A percentile compares a stretch with the other conserved stretches of the same genome.
phyloP scores from a whole-genome alignment of 92 coral and sea anemone genomes.

The Palythoa heliodiscus region DNA sequence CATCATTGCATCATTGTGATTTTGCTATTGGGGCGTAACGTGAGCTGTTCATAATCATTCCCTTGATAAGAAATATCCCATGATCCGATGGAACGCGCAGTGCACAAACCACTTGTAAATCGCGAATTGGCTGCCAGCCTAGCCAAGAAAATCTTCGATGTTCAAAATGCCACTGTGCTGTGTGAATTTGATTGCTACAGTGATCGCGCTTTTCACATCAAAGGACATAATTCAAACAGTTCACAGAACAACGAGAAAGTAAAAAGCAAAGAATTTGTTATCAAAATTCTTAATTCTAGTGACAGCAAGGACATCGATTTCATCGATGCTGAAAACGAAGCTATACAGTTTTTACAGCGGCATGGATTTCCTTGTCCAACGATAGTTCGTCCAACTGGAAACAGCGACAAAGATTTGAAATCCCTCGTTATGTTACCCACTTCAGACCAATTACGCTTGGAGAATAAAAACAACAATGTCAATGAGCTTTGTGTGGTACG shows the following conservation, averaged over 20 bases:
- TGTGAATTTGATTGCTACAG: slow-evolving; percentile 26
- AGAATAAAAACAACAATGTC: background rate
- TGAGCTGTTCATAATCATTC: no score
- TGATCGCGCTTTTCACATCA: slow-evolving; percentile 39
- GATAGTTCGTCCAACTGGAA: slow-evolving; percentile 6
- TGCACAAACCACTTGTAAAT: slow-evolving; percentile 25
- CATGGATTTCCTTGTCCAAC: slow-evolving; percentile 25
- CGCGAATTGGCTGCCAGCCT: slow-evolving; percentile 1
- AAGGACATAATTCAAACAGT: background rate
- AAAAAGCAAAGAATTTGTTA: slow-evolving; percentile 10
- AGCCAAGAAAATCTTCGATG: slow-evolving; percentile 4
- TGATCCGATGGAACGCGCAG: slow-evolving; percentile 29
- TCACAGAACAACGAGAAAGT: background rate
- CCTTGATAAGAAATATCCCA: no score
- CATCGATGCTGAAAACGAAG: slow-evolving; percentile 26
- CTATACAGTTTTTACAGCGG: slow-evolving; percentile 28
- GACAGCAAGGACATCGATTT: slow-evolving; percentile 36
- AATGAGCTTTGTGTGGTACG: slow-evolving; percentile 2
- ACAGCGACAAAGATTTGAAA: slow-evolving; percentile 6
- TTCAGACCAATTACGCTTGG: background rate
- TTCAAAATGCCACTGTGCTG: slow-evolving; percentile 13
- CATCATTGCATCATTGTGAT: no score
- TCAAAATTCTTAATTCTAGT: slow-evolving; percentile 32
- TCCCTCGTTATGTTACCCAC: slow-evolving; percentile 7
- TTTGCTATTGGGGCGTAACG: no score